Conservation (phyloP, 2,797 vertebrate species). For the Poecilia picta region DNA sequence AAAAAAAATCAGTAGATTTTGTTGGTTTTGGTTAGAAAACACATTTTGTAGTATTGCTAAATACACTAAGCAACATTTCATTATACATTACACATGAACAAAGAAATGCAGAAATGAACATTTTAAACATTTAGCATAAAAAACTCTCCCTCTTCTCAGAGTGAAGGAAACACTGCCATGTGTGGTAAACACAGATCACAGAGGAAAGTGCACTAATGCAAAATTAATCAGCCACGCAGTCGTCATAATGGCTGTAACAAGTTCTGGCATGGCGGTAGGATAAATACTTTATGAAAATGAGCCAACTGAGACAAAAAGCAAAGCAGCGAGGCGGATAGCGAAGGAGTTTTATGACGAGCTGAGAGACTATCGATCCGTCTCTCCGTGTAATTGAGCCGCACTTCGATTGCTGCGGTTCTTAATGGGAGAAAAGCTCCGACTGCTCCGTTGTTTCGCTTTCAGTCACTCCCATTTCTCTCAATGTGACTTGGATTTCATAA, state of each 20-base stretch:
- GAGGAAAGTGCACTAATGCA: constrained; percentile 64
- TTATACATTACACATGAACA: neutral
- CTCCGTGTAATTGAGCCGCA: constrained; percentile 72
- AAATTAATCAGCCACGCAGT: constrained; percentile 63
- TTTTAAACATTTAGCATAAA: neutral
- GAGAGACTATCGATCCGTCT: constrained; percentile 71
- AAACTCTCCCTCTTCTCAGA: neutral
- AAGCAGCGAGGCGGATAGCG: constrained; percentile 43
- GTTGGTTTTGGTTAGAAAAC: neutral
- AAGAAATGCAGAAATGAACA: neutral
- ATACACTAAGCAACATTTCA: neutral
- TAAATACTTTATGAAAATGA: constrained; percentile 85
- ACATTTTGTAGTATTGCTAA: neutral
- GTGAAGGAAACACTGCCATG: constrained; percentile 31
- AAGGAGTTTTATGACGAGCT: constrained; percentile 56
- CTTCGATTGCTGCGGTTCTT: constrained; percentile 57
- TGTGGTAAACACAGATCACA: constrained; percentile 28
- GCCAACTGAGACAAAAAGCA: constrained; percentile 56
- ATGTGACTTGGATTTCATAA: constrained; percentile 6
- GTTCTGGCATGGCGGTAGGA: constrained; percentile 53
- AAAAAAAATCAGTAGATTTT: neutral
- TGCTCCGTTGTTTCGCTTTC: constrained; percentile 30
- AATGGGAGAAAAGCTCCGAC: constrained; percentile 59
- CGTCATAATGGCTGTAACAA: constrained; percentile 67
- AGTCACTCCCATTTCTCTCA: constrained; percentile 20